Conservation (phyloP, 2,113 vertebrate genomes). For the Pimephales promelas region DNA sequence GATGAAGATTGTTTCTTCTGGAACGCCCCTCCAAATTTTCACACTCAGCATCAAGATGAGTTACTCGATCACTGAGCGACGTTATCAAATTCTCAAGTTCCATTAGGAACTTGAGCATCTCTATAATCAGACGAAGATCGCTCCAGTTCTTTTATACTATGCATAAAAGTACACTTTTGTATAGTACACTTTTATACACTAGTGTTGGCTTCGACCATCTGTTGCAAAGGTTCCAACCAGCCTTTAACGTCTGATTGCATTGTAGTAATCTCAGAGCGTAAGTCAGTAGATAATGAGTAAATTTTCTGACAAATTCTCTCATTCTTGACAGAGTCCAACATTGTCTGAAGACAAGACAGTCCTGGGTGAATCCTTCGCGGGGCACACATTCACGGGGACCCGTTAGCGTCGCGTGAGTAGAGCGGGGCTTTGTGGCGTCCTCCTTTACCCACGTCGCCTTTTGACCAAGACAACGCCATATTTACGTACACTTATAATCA, state of each 20-base stretch:
- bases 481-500: not conserved
- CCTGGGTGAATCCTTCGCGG: not conserved
- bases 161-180: no score
- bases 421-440: no score
- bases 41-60: not conserved
- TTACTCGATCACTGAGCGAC: not conserved
- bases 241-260: not conserved
- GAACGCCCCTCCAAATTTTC: not conserved
- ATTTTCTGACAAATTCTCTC: slow-evolving; percentile 15
- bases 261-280: not conserved
- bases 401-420: not conserved
- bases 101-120: not conserved
- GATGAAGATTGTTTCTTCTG: not conserved
- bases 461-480: not conserved
- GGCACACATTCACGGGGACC: not conserved
- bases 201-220: not conserved
- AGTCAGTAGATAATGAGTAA: not conserved
- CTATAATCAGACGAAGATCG: not conserved
- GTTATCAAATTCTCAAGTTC: not conserved
- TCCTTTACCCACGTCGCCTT: not conserved
- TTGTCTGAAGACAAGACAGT: not conserved
- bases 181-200: no score
- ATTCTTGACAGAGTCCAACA: not conserved
- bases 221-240: not conserved
- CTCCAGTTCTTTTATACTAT: not conserved